Evolutionary conservation across 1,140 invertebrate species (phyloP).

Genomic region (Eueides isabella): DNA sequence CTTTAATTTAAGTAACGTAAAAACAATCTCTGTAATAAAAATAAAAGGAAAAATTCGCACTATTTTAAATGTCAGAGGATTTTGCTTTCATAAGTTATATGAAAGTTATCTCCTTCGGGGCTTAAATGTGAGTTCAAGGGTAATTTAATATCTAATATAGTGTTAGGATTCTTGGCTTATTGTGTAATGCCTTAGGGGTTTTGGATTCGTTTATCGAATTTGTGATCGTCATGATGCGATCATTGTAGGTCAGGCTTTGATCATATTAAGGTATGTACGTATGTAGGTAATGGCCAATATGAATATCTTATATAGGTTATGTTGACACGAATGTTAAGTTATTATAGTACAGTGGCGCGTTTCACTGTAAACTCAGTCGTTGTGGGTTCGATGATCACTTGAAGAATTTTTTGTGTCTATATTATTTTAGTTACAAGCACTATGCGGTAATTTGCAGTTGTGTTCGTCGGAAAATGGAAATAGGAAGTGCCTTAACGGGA

Average conservation of each 20-base stretch:
- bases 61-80: neutral
- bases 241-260: neutral
- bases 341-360: too few species aligned
- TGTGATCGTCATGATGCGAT: slow-evolving; percentile 8
- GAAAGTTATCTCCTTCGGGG: slow-evolving; percentile 7
- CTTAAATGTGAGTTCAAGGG: neutral
- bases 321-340: too few species aligned
- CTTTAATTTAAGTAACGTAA: too few species aligned
- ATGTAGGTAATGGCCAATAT: neutral
- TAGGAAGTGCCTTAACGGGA: too few species aligned
- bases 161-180: slow-evolving; percentile 7
- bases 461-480: too few species aligned
- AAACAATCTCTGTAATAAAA: too few species aligned
- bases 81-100: neutral
- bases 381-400: too few species aligned
- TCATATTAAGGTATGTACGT: neutral
- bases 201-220: slow-evolving; percentile 20
- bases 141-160: slow-evolving; percentile 19
- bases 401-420: too few species aligned
- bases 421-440: too few species aligned
- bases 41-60: neutral
- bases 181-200: slow-evolving; percentile 14
- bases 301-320: too few species aligned
- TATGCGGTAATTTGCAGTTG: too few species aligned
- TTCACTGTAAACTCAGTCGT: too few species aligned